Conservation (phyloP, 2,113 vertebrate genomes). For the Edolisoma coerulescens region DNA sequence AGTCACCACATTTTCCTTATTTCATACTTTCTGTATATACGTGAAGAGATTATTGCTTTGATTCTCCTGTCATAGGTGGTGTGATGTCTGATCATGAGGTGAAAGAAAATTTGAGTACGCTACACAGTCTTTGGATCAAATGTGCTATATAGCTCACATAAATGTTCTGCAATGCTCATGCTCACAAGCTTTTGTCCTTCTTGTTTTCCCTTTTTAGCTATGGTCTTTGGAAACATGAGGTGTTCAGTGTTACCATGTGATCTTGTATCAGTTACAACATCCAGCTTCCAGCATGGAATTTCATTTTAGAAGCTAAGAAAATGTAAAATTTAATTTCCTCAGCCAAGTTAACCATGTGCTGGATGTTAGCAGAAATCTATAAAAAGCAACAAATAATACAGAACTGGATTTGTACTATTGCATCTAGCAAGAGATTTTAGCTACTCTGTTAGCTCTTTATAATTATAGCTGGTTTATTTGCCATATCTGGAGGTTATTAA, state of each 20-base stretch:
- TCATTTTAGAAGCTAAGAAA: conserved; percentile 24
- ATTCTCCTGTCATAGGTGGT: background rate
- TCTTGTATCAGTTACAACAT: background rate
- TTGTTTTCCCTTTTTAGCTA: background rate
- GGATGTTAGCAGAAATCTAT: background rate
- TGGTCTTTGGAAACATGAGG: background rate
- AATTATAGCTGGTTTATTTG: background rate
- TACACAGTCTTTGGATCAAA: background rate
- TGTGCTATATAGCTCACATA: background rate
- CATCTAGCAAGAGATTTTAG: background rate
- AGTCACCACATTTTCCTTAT: background rate
- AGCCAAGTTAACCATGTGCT: background rate
- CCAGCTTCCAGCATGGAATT: background rate
- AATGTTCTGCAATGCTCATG: background rate
- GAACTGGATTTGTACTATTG: background rate
- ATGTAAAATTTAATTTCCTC: background rate
- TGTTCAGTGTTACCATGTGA: background rate
- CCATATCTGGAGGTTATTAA: background rate
- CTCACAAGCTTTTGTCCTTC: background rate
- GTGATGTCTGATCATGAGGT: background rate
- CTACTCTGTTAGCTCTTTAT: background rate
- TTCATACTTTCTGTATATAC: background rate
- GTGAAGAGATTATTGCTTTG: background rate
- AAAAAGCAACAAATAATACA: background rate
- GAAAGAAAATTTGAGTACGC: background rate